phyloP scores from a whole-genome alignment of 2,888 invertebrate genomes.

The Barypeithes pellucidus region DNA sequence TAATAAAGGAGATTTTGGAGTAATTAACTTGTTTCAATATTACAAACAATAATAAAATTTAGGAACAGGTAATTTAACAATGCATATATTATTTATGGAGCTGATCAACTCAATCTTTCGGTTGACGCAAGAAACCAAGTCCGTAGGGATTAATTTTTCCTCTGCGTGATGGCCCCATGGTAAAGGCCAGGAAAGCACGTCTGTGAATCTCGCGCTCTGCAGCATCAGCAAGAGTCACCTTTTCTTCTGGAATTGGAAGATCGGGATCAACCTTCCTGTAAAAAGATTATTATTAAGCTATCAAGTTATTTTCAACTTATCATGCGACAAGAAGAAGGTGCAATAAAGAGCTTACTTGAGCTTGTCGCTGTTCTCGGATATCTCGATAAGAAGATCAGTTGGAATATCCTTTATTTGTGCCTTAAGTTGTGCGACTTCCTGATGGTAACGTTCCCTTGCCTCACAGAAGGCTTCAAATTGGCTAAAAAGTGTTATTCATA shows the following conservation, averaged over 20 bases:
- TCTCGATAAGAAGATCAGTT: not conserved
- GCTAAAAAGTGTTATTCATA: not conserved
- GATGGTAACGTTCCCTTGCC: not conserved
- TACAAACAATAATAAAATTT: not conserved
- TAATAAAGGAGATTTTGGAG: not conserved
- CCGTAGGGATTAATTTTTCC: not conserved
- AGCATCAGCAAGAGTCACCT: not conserved
- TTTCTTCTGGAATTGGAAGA: not conserved
- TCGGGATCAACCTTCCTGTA: not conserved
- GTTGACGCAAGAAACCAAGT: constrained; percentile 5
- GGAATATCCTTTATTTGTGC: not conserved
- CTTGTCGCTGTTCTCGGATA: not conserved
- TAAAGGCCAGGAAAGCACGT: constrained; percentile 1
- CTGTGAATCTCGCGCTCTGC: constrained; percentile 3
- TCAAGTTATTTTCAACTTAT: not conserved
- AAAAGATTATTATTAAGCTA: not conserved
- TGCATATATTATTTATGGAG: not conserved
- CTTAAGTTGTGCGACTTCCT: not conserved
- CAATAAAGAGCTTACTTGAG: not conserved
- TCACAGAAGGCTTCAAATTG: not conserved
- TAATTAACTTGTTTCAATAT: not conserved
- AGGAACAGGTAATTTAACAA: not conserved
- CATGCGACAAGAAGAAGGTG: too few relatives aligned
- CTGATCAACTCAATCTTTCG: not conserved
- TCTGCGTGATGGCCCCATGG: not conserved